phyloP scores from a whole-genome alignment of 2,888 invertebrate genomes.

The Temnothorax ravouxi region DNA sequence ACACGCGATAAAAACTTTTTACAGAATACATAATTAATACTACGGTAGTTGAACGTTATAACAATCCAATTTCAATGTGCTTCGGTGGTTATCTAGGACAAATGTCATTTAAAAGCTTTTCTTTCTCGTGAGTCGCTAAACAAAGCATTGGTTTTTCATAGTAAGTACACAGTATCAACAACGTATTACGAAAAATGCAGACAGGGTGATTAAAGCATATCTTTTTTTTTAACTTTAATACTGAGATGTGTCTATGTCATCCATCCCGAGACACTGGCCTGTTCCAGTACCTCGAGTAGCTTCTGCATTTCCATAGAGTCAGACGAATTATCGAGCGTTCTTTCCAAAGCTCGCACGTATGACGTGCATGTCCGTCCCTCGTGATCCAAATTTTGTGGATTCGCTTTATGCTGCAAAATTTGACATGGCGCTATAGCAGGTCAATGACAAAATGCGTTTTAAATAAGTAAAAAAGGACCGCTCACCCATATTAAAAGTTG shows the following conservation, averaged over 20 bases:
- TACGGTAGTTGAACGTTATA: slow-evolving; percentile 49
- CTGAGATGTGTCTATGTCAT: slow-evolving; percentile 83
- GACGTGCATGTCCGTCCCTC: slow-evolving; percentile 94
- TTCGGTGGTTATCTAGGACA: slow-evolving; percentile 63
- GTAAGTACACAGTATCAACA: slow-evolving; percentile 75
- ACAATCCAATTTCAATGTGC: slow-evolving; percentile 65
- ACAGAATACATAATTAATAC: slow-evolving; percentile 32
- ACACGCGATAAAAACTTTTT: slow-evolving; percentile 56
- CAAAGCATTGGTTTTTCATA: slow-evolving; percentile 61
- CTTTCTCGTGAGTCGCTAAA: slow-evolving; percentile 63
- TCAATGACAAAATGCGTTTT: background rate
- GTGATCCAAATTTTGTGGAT: slow-evolving; percentile 95
- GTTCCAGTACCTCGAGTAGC: slow-evolving; percentile 83
- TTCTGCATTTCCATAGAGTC: slow-evolving; percentile 85
- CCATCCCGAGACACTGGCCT: slow-evolving; percentile 83
- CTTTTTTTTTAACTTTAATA: slow-evolving; percentile 77
- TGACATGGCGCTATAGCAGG: slow-evolving; percentile 23
- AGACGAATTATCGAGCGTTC: slow-evolving; percentile 82
- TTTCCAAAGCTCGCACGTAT: slow-evolving; percentile 90
- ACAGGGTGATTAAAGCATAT: slow-evolving; percentile 49
- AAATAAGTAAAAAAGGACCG: slow-evolving; percentile 22
- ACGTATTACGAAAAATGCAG: slow-evolving; percentile 39
- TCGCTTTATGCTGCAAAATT: slow-evolving; percentile 94
- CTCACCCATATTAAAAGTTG: slow-evolving; percentile 97
- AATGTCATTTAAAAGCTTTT: slow-evolving; percentile 61